Conservation (phyloP, 2,113 vertebrate genomes). For the Ploceus nigricollis region DNA sequence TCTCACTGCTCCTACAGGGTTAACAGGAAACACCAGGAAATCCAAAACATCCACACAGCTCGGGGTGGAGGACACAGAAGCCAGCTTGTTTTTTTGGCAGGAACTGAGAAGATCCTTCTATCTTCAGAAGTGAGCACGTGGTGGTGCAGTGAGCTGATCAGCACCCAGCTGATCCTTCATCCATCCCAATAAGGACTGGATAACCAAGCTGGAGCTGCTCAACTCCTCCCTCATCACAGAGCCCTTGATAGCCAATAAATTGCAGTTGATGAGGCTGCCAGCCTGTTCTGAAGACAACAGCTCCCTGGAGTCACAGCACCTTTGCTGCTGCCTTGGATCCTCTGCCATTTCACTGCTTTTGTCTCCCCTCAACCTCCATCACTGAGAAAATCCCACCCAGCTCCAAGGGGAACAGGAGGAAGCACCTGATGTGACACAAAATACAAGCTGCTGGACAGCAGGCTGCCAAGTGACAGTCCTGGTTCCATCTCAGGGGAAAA, state of each 20-base stretch:
- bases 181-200: accelerated
- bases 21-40: background rate
- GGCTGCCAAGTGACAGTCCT: background rate
- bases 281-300: background rate
- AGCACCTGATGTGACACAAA: background rate
- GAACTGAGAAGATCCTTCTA: background rate
- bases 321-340: background rate
- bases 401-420: background rate
- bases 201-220: background rate
- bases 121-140: background rate
- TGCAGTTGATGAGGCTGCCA: background rate
- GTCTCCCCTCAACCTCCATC: background rate
- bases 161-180: background rate
- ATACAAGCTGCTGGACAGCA: background rate
- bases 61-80: background rate
- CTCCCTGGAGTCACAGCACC: background rate
- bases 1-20: background rate
- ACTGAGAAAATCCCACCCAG: background rate
- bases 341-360: background rate
- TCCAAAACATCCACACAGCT: background rate
- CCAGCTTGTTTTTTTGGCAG: background rate
- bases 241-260: background rate
- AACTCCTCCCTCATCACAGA: background rate
- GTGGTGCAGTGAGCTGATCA: background rate
- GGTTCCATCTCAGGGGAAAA: background rate